phyloP scores from a whole-genome alignment of 2,888 invertebrate genomes.

The Diloba caeruleocephala region DNA sequence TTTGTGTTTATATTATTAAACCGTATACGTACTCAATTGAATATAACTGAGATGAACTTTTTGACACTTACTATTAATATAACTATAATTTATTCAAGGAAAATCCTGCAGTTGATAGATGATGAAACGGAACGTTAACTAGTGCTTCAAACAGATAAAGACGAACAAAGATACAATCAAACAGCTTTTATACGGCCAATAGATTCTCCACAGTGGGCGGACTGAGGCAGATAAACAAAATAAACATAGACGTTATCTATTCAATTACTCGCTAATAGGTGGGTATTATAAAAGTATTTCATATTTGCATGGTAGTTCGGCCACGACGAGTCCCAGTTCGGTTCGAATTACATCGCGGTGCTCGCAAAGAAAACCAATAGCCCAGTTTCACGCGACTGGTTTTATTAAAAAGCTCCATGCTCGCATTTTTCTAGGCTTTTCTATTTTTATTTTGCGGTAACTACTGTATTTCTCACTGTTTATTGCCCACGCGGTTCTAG shows the following conservation, averaged over 20 bases:
- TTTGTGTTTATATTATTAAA: constrained; percentile 22
- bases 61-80: constrained; percentile 23
- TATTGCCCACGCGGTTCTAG: constrained; percentile 56
- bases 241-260: constrained; percentile 31
- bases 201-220: constrained; percentile 31
- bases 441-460: constrained; percentile 69
- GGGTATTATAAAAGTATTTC: constrained; percentile 44
- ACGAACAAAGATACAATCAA: constrained; percentile 28
- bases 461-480: constrained; percentile 64
- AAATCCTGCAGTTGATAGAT: background rate
- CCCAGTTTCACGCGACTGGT: constrained; percentile 74
- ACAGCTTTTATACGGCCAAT: constrained; percentile 26
- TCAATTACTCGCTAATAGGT: constrained; percentile 32
- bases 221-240: constrained; percentile 33
- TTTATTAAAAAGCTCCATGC: constrained; percentile 80
- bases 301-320: constrained; percentile 58
- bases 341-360: constrained; percentile 52
- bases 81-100: constrained; percentile 15
- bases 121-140: constrained; percentile 3
- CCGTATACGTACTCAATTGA: constrained; percentile 6
- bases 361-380: constrained; percentile 79
- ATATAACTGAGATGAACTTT: constrained; percentile 19
- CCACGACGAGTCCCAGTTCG: constrained; percentile 33
- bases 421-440: constrained; percentile 64
- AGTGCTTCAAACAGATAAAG: constrained; percentile 25